Evolutionary conservation across 2,888 invertebrate genomes (phyloP).

Genomic region (Stegophylla sp.): DNA sequence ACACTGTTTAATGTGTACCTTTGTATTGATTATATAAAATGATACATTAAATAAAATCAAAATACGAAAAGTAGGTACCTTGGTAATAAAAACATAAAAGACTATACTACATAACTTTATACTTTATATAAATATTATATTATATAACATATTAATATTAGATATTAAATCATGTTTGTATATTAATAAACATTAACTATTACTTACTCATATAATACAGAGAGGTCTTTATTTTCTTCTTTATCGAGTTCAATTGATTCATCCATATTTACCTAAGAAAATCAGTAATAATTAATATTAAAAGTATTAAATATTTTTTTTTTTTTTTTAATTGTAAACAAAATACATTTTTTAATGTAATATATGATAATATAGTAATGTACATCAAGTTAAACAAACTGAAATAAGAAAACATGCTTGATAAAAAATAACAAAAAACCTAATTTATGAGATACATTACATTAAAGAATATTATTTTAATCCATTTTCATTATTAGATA

Average conservation of each 20-base stretch:
- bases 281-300: conserved; percentile 3
- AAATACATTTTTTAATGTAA: too few species aligned
- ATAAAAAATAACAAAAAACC: conserved; percentile 20
- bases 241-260: not conserved
- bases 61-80: too few species aligned
- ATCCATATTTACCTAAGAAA: conserved; percentile 46
- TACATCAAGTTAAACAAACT: not conserved
- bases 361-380: not conserved
- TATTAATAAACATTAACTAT: not conserved
- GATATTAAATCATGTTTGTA: too few species aligned
- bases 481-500: not conserved
- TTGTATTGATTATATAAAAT: too few species aligned
- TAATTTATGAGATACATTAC: not conserved
- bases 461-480: not conserved
- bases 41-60: too few species aligned
- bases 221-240: not conserved
- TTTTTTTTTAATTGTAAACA: not conserved
- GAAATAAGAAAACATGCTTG: not conserved
- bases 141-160: too few species aligned
- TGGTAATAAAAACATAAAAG: too few species aligned
- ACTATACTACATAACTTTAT: too few species aligned
- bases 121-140: too few species aligned
- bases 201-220: conserved; percentile 37
- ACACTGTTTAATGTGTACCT: too few species aligned
- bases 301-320: not conserved